Evolutionary conservation across 2,888 invertebrate species (phyloP).

Genomic region (Arenicola marina): DNA sequence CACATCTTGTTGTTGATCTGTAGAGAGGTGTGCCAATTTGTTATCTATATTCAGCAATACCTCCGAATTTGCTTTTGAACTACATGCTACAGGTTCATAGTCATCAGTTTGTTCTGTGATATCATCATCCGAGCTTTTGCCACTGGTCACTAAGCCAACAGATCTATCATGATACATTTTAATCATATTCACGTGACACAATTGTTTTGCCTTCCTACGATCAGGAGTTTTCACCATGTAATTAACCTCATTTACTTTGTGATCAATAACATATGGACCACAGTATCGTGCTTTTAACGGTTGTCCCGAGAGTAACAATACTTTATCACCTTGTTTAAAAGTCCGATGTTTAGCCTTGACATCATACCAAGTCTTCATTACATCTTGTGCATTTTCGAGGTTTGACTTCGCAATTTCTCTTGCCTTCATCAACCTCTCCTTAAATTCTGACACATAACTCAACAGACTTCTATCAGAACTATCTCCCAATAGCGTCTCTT

Average conservation of each 20-base stretch:
- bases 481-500: background rate
- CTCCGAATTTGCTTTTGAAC: background rate
- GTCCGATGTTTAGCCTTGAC: background rate
- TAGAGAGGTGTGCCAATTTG: background rate
- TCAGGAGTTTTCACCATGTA: conserved; percentile 1
- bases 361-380: background rate
- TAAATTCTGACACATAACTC: background rate
- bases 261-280: conserved; percentile 5
- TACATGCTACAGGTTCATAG: background rate
- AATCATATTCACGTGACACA: conserved; percentile 11
- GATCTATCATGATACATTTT: background rate
- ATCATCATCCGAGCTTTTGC: too few species aligned
- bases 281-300: background rate
- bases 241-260: background rate
- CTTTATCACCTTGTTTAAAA: conserved; percentile 6
- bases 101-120: background rate
- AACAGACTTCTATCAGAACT: background rate
- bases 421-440: background rate
- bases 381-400: background rate
- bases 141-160: background rate
- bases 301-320: background rate
- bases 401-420: conserved; percentile 5
- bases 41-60: background rate
- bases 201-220: background rate
- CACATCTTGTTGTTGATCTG: background rate